phyloP scores from a whole-genome alignment of 2,113 vertebrate genomes.

The Chloropsis hardwickii region DNA sequence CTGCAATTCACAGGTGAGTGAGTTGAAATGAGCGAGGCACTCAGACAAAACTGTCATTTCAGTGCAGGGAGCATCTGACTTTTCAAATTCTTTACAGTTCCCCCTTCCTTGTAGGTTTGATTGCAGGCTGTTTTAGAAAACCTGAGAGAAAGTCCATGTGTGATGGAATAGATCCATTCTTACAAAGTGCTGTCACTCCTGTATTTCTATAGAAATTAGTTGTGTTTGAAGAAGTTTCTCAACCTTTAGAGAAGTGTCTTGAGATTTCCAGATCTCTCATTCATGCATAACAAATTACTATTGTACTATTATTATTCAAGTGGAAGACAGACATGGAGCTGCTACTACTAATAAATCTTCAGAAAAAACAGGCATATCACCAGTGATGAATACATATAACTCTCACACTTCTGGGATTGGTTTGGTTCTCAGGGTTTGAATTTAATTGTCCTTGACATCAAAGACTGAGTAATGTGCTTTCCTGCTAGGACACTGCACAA shows the following conservation, averaged over 20 bases:
- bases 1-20: slow-evolving; percentile 92
- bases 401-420: neutral
- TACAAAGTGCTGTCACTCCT: neutral
- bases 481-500: neutral
- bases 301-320: neutral
- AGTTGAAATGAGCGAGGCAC: neutral
- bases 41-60: neutral
- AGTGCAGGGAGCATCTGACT: neutral
- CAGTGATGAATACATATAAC: neutral
- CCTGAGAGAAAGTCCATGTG: neutral
- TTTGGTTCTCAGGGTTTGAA: neutral
- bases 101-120: neutral
- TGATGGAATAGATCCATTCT: neutral
- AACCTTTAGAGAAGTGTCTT: neutral
- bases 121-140: neutral
- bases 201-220: neutral
- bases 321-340: neutral
- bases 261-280: neutral
- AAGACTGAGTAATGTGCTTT: neutral
- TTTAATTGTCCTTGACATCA: neutral
- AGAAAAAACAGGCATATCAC: neutral
- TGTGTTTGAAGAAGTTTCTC: neutral
- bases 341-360: neutral
- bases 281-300: neutral
- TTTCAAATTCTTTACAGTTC: neutral